These are phyloP conservation scores for Tragelaphus imberbis DNA, from an alignment of 2,113 vertebrate species.

Conservation along the genomic window DNA sequence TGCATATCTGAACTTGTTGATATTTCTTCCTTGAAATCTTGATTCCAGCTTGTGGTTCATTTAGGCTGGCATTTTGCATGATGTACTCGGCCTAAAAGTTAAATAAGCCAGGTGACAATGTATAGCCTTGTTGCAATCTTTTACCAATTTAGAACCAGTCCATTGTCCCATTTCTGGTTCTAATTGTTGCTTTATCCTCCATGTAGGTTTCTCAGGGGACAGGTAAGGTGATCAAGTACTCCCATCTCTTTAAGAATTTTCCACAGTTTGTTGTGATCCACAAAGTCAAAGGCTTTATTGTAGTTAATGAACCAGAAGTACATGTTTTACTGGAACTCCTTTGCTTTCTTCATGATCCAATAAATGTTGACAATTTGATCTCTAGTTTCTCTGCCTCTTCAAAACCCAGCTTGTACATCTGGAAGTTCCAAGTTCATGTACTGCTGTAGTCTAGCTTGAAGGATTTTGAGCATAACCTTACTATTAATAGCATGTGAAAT, in stretches of 20 bases:
- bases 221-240: not conserved
- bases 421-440: not conserved
- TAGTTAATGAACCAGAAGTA: not conserved
- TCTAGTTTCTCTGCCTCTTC: not conserved
- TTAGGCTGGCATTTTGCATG: not conserved
- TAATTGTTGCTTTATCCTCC: not conserved
- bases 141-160: not conserved
- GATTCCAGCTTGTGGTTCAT: not conserved
- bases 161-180: not conserved
- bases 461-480: not conserved
- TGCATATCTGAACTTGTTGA: not conserved
- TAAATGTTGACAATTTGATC: not conserved
- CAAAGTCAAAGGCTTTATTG: not conserved
- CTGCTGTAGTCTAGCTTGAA: not conserved
- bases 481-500: not conserved
- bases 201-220: not conserved
- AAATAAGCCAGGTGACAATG: not conserved
- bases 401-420: not conserved
- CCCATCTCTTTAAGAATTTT: not conserved
- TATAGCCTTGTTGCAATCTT: not conserved
- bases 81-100: not conserved
- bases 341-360: not conserved
- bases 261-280: not conserved
- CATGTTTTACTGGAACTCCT: not conserved
- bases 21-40: not conserved